Evolutionary conservation across 2,113 vertebrate species (phyloP).

Genomic region (Clupea harengus): DNA sequence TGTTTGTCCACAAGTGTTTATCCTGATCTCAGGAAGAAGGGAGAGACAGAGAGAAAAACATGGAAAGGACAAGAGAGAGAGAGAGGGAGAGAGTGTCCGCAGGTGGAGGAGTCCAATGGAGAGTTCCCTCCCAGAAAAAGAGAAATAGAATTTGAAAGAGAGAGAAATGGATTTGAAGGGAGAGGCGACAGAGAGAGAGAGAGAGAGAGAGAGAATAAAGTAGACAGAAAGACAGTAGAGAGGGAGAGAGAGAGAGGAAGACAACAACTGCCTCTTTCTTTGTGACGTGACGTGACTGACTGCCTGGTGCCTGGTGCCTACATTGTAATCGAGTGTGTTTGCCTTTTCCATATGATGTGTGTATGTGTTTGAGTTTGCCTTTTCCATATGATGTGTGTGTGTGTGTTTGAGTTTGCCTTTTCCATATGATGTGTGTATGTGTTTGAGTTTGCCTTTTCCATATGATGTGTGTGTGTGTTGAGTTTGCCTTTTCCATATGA

Average conservation of each 20-base stretch:
- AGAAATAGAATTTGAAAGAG: neutral
- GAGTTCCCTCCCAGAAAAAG: no score
- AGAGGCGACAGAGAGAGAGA: no score
- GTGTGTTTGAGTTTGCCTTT: neutral
- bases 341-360: neutral
- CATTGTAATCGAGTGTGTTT: conserved; percentile 17
- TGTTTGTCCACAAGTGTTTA: neutral
- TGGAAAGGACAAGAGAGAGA: neutral
- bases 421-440: neutral
- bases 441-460: neutral
- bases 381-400: neutral
- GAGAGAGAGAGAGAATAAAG: neutral
- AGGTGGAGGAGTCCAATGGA: no score
- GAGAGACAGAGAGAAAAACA: neutral
- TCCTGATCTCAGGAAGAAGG: neutral
- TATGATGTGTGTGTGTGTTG: neutral
- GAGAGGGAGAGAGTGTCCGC: no score
- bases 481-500: neutral
- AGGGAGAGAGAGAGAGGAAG: neutral
- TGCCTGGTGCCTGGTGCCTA: neutral
- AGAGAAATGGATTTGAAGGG: neutral
- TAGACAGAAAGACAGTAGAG: neutral
- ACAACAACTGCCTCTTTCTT: neutral
- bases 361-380: neutral
- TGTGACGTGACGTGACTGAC: no score